phyloP scores from a whole-genome alignment of 2,113 vertebrate genomes.

The Erythrocercus mccallii region DNA sequence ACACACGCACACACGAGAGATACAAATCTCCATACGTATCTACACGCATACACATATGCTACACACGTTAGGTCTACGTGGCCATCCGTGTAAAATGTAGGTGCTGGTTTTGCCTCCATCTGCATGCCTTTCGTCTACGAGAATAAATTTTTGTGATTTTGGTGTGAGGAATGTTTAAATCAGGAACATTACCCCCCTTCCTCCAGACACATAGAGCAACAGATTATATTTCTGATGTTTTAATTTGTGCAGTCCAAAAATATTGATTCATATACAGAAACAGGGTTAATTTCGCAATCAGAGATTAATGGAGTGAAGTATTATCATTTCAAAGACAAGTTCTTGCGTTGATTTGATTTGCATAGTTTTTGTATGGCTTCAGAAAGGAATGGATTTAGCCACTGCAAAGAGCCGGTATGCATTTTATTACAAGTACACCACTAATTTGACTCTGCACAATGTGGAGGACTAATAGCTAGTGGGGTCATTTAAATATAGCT shows the following conservation, averaged over 20 bases:
- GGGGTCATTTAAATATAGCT: conserved; percentile 40
- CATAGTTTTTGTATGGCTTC: conserved; percentile 53
- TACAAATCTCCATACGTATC: not conserved
- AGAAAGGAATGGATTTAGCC: conserved; percentile 17
- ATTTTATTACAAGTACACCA: conserved; percentile 13
- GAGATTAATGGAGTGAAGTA: conserved; percentile 26
- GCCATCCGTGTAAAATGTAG: not conserved
- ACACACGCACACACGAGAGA: not conserved
- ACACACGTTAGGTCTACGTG: not conserved
- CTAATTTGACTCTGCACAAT: conserved; percentile 27
- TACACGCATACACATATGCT: not conserved
- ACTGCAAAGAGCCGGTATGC: conserved; percentile 21
- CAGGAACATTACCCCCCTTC: not conserved
- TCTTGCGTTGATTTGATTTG: conserved; percentile 50
- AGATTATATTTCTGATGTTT: not conserved
- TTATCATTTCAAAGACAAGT: conserved; percentile 64
- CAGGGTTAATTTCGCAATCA: conserved; percentile 35
- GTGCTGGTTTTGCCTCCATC: not conserved
- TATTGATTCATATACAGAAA: not conserved
- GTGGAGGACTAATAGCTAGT: not conserved
- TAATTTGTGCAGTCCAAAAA: conserved; percentile 5
- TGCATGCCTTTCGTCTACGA: not conserved
- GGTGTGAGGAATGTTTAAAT: not conserved
- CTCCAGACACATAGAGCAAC: not conserved
- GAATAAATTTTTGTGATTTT: not conserved